A percentile compares a stretch with the other conserved stretches of the same genome.
phyloP scores from a whole-genome alignment of 2,888 invertebrate species.

The Notocelia uddmanniana region DNA sequence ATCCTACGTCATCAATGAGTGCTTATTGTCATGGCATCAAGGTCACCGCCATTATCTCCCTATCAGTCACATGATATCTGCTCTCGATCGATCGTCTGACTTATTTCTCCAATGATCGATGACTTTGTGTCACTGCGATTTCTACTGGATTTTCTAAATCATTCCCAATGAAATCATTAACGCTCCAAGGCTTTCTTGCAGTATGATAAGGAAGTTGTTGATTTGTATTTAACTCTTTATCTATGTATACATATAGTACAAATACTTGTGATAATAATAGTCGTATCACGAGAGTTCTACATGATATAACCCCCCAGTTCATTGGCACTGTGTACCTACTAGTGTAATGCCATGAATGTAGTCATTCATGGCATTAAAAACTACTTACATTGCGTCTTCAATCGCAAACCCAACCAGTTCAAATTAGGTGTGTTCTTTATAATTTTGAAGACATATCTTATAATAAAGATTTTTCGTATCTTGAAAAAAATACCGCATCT shows the following conservation, averaged over 20 bases:
- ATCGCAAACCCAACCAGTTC: background rate
- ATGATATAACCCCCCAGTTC: background rate
- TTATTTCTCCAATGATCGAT: constrained; percentile 40
- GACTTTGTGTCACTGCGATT: constrained; percentile 21
- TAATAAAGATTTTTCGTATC: constrained; percentile 9
- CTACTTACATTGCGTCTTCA: background rate
- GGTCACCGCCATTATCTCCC: constrained; percentile 25
- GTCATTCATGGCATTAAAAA: background rate
- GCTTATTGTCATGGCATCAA: constrained; percentile 30
- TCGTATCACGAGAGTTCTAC: too few species aligned
- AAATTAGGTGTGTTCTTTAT: background rate
- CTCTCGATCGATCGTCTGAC: constrained; percentile 36
- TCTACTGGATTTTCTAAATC: constrained; percentile 14
- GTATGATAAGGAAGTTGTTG: background rate
- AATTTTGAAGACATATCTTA: constrained; percentile 2
- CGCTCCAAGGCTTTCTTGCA: background rate
- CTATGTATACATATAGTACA: background rate
- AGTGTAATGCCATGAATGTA: too few species aligned
- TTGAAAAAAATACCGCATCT: too few species aligned
- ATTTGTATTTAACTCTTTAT: background rate
- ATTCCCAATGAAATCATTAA: background rate
- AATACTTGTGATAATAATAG: too few species aligned
- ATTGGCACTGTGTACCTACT: background rate
- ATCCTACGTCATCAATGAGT: constrained; percentile 22
- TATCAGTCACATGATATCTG: constrained; percentile 34